Evolutionary conservation across 2,113 vertebrate genomes (phyloP), one percentile per base, ranked within the genome.

Genomic region (Sturnira hondurensis): DNA sequence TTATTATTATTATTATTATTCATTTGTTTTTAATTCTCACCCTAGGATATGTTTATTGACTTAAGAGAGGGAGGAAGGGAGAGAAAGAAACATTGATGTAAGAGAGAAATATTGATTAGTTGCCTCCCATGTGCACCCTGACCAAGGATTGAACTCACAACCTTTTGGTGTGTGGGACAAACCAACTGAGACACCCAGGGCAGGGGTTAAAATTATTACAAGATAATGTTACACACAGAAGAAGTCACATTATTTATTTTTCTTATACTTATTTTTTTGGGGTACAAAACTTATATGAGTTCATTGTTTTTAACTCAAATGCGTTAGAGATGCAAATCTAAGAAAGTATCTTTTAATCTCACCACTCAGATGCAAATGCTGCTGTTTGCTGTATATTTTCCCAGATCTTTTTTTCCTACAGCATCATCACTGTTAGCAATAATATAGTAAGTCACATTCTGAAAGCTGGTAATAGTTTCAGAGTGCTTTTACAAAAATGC

Each of bases 291-390:
- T 89, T 68, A 82, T 81, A 16, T 33, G 33, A 68, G 5, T 76
- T 83, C 31, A 86, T 81, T 78, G 73, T 80, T 91, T 87, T 56
- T 56, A 45, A 87, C 84, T 92, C 80, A 71, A 71, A 84, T n/a
- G 41, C 3, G 0, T 71, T 61, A 84, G 31, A 81, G 80, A 81
- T 16, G 26, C 9, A 77, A 67, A 77, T 65, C 47, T 91, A 88
- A 93, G 52, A 26, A 52, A 33, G 6, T 86, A 22, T 12, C 22
- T 91, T 96, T 86, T 47, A 94, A 87, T 56, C 43, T 8, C 19
- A 15, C 3, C 13, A 65, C 73, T 58, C 10, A 33, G 33, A 52
- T 47, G 41, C 26, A 93, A 95, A 83, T 8, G 14, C 33, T 77
- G 38, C 58, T 61, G 45, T 89, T 86, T 63, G 11, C 36, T 50